Evolutionary conservation across 2,113 vertebrate genomes (phyloP).

Genomic region (Passer montanus): DNA sequence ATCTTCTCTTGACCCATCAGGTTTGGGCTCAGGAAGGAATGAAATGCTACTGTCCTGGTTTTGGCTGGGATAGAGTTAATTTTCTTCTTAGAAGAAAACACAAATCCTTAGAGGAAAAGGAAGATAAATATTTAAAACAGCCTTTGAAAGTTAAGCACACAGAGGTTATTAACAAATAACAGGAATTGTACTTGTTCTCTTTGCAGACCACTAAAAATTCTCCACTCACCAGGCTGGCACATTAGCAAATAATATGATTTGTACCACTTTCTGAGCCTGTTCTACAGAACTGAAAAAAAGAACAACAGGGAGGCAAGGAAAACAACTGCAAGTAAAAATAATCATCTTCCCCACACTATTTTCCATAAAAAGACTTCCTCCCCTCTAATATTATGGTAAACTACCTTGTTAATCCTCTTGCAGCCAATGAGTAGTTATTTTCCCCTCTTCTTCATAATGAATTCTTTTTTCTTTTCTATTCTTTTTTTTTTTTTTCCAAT

Average conservation of each 20-base stretch:
- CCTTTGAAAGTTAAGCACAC: neutral
- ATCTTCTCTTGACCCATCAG: neutral
- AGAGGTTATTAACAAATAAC: conserved; percentile 35
- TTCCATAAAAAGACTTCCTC: neutral
- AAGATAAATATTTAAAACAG: conserved; percentile 32
- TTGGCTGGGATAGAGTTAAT: neutral
- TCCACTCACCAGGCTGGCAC: neutral
- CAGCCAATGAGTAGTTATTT: neutral
- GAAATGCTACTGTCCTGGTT: neutral
- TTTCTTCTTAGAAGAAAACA: neutral
- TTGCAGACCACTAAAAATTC: conserved; percentile 14
- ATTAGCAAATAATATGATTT: conserved; percentile 58
- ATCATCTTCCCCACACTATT: neutral
- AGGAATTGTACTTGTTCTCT: conserved; percentile 7
- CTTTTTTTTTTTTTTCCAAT: neutral
- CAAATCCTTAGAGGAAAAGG: neutral
- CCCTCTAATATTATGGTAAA: neutral
- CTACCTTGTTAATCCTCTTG: conserved; percentile 6
- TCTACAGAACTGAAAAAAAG: conserved; percentile 11
- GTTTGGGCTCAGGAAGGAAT: neutral
- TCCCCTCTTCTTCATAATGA: neutral
- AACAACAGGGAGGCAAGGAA: conserved; percentile 21
- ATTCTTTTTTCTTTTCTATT: neutral
- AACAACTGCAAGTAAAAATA: conserved; percentile 34
- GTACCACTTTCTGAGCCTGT: conserved; percentile 18